A percentile compares a stretch with the other conserved stretches of the same genome.
These are phyloP conservation scores for Callaeas wilsoni DNA, from an alignment of 2,113 vertebrate species.

Conservation along the genomic window DNA sequence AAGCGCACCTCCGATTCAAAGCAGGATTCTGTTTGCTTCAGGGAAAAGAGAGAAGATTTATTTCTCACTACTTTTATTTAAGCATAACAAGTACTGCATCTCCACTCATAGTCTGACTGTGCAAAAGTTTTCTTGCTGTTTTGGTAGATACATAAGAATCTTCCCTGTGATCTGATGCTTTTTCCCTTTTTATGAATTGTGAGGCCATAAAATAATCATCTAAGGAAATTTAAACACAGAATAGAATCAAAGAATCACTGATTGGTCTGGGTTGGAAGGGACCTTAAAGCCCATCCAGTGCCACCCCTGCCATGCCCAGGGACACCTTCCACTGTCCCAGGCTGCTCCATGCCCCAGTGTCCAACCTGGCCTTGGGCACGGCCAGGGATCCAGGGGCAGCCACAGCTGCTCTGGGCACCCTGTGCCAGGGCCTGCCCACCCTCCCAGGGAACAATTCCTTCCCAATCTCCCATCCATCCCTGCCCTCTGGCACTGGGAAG, in stretches of 20 bases:
- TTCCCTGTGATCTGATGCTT: not conserved
- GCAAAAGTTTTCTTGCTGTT: not conserved
- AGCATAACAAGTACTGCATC: not conserved
- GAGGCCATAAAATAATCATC: not conserved
- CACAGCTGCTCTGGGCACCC: not conserved
- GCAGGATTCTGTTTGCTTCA: not conserved
- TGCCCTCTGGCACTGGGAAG: not conserved
- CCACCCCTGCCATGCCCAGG: not conserved
- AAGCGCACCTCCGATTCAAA: not conserved
- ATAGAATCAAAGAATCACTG: not conserved
- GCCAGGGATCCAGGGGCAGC: not conserved
- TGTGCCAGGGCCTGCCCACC: not conserved
- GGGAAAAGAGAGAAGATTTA: not conserved
- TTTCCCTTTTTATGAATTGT: not conserved
- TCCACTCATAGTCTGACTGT: not conserved
- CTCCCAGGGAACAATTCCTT: not conserved
- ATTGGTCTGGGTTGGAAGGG: not conserved
- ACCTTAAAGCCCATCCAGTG: too few relatives aligned
- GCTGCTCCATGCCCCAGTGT: not conserved
- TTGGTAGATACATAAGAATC: not conserved
- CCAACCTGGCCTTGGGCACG: not conserved
- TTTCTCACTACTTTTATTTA: not conserved
- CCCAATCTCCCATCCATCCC: accelerated
- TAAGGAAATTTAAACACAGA: not conserved
- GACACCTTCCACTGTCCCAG: not conserved